phyloP scores from a whole-genome alignment of 2,888 invertebrate species.

The Parnassius mnemosyne region DNA sequence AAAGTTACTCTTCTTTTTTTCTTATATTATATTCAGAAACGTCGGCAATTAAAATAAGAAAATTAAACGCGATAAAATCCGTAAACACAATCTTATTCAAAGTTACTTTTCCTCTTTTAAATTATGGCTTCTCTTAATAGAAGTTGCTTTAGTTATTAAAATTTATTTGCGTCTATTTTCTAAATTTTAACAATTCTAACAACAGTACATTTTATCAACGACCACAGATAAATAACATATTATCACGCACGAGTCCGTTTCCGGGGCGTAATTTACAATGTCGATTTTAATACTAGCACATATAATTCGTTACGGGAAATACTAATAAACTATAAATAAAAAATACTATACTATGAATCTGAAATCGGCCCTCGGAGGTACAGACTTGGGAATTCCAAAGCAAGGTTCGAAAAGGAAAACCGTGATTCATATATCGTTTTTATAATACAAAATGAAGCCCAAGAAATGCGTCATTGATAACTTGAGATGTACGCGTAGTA shows the following conservation, averaged over 20 bases:
- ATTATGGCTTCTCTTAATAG: too few species aligned
- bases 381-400: slow-evolving; percentile 52
- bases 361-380: slow-evolving; percentile 45
- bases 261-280: neutral
- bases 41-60: too few species aligned
- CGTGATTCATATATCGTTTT: slow-evolving; percentile 46
- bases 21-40: too few species aligned
- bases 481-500: slow-evolving; percentile 13
- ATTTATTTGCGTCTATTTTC: too few species aligned
- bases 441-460: slow-evolving; percentile 2
- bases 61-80: too few species aligned
- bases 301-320: slow-evolving; percentile 8
- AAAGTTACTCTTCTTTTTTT: too few species aligned
- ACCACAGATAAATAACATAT: slow-evolving; percentile 5
- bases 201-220: too few species aligned
- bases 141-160: too few species aligned
- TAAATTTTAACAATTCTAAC: too few species aligned
- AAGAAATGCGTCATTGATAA: slow-evolving; percentile 24
- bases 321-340: neutral
- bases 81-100: too few species aligned
- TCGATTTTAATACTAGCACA: neutral
- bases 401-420: slow-evolving; percentile 42
- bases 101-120: too few species aligned
- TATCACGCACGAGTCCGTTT: neutral
- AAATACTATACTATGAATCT: slow-evolving; percentile 39